A percentile compares a stretch with the other conserved stretches of the same genome.
Conservation (phyloP, 2,888 invertebrate species). For the Acronicta alni region DNA sequence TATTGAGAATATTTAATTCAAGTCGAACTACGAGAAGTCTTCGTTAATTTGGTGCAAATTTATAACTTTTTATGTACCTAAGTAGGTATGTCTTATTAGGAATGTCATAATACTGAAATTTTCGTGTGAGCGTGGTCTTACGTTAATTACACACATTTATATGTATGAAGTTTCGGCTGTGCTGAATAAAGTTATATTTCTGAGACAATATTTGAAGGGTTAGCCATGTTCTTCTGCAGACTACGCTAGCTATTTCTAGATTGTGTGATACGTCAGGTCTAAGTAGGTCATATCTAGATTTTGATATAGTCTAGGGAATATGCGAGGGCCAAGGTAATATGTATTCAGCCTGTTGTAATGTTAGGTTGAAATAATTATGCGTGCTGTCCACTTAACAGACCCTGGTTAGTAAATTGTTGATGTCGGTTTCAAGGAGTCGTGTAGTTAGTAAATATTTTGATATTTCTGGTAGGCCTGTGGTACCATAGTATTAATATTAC, state of each 20-base stretch:
- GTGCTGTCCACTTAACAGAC: slow-evolving; percentile 12
- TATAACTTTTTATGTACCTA: too few relatives aligned
- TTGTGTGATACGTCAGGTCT: slow-evolving; percentile 14
- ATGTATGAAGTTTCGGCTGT: too few relatives aligned
- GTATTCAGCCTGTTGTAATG: slow-evolving; percentile 21
- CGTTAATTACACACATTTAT: too few relatives aligned
- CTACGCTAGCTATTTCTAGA: slow-evolving; percentile 14
- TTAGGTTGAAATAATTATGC: slow-evolving; percentile 34
- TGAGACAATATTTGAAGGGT: slow-evolving; percentile 2
- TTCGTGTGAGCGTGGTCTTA: too few relatives aligned
- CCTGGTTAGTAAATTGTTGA: slow-evolving; percentile 21
- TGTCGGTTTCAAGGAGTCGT: slow-evolving; percentile 18
- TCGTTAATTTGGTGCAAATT: too few relatives aligned
- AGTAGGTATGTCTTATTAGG: too few relatives aligned
- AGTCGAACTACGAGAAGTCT: too few relatives aligned
- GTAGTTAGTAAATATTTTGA: too few relatives aligned
- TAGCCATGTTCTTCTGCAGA: slow-evolving; percentile 18
- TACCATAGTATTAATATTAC: too few relatives aligned
- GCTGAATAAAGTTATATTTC: neutral
- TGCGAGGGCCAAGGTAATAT: slow-evolving; percentile 25
- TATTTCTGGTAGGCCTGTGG: too few relatives aligned
- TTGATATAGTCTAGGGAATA: slow-evolving; percentile 28
- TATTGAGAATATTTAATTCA: too few relatives aligned
- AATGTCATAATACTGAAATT: too few relatives aligned
- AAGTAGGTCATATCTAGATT: slow-evolving; percentile 34